Base-by-base conservation (phyloP, 2,888 invertebrate genomes). In the Pseudanteris insignis region DNA sequence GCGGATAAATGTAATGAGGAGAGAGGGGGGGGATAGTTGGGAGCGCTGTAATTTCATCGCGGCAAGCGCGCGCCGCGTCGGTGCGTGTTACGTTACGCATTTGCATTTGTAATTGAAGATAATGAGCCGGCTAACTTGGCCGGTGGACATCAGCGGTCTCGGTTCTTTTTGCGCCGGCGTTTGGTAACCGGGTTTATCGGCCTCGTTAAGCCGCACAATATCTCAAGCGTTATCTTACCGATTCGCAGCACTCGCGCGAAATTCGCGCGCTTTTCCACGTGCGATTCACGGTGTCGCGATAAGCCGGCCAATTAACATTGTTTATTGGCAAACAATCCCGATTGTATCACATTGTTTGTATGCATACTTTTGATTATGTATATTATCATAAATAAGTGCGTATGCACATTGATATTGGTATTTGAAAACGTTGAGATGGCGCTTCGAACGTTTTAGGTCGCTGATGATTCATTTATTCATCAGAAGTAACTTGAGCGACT, bases 291-390 rank as follows among this genome's bases (percentile, higher is more conserved):
- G 29, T 34, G 24, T 25, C 29, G 29, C 15, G 55, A 47, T 55
- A 47, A 55, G 46, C 21, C 10, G 21, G 9, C 43, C 38, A 40
- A 55, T 55, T 55, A 46, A 6, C 24, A 34, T 55, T 38, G 38
- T 54, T 54, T 54, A 46, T 38, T 21, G 7, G 33, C 33, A 11
- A 8, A 11, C 10, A 30, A 53, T 37, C 38, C 13, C 43, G 33
- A n/a, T n/a, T n/a, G n/a, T n/a, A n/a, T n/a, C n/a, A n/a, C n/a
- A n/a, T n/a, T n/a, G n/a, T n/a, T n/a, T n/a, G n/a, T n/a, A n/a
- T n/a, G n/a, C n/a, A n/a, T n/a, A n/a, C n/a, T n/a, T n/a, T n/a
- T n/a, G n/a, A n/a, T n/a, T n/a, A n/a, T n/a, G n/a, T n/a, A n/a
- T n/a, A n/a, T n/a, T n/a, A n/a, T n/a, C n/a, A n/a, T n/a, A n/a